Percentiles rank a stretch among this genome's conserved stretches.
Conservation (phyloP, 2,113 vertebrate genomes). For the Antennarius striatus region DNA sequence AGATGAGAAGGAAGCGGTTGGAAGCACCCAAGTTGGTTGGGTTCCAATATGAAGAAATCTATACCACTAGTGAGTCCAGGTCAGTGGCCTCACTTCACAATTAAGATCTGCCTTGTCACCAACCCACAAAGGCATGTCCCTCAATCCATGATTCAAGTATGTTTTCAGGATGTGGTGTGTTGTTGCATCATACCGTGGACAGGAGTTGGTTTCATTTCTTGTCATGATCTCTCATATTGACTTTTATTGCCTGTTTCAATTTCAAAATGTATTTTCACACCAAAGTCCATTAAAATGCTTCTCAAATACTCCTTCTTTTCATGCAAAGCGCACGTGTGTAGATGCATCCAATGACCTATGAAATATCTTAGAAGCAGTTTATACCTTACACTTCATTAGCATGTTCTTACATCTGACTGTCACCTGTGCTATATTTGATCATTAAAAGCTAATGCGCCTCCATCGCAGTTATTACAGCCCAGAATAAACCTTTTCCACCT, state of each 20-base stretch:
- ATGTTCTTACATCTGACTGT: not conserved
- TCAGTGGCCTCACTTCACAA: conserved; percentile 37
- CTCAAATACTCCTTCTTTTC: not conserved
- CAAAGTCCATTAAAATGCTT: not conserved
- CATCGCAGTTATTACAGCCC: conserved; percentile 16
- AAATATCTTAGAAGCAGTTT: too few species aligned
- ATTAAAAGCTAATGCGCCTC: conserved; percentile 1
- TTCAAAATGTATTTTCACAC: not conserved
- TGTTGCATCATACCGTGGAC: conserved; percentile 1
- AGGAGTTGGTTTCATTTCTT: too few species aligned
- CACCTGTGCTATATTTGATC: conserved; percentile 15
- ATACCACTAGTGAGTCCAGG: conserved; percentile 8
- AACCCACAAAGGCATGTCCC: conserved; percentile 25
- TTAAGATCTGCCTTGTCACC: conserved; percentile 31
- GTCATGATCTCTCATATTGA: too few species aligned
- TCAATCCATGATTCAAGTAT: conserved; percentile 39
- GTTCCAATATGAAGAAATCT: too few species aligned
- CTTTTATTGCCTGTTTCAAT: not conserved
- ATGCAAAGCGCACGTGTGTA: too few species aligned
- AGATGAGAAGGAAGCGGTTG: conserved; percentile 17
- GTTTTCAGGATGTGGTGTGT: not conserved
- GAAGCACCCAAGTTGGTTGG: conserved; percentile 1
- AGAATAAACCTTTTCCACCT: conserved; percentile 7
- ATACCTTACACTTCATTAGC: not conserved
- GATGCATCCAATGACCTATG: too few species aligned